Evolutionary conservation across 1,140 invertebrate genomes (phyloP), one percentile per base, ranked within the genome.

Genomic region (Phenacoccus solenopsis): DNA sequence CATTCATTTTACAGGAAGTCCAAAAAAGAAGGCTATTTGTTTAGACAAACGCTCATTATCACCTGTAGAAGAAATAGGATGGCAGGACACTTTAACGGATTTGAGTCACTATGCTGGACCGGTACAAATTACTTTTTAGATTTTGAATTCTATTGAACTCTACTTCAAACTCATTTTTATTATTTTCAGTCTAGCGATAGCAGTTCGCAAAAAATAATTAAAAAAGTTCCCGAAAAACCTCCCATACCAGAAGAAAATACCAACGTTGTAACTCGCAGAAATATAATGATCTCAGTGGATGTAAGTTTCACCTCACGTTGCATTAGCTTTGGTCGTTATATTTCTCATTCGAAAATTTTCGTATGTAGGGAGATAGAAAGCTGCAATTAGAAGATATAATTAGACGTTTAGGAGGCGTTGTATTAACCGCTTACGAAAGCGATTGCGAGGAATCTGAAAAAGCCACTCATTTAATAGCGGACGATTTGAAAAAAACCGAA

Each of bases 401-500:
- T 2, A 49, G 12, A 10, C 13, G 3, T n/a, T 5, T 49, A 49
- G 71, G 71, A 32, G 71, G 67, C 21, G 28, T 30, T 25, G 68
- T 69, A 10, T 7, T 64, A 1, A 10, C 12, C 13, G 21, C 59
- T 10, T 64, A 25, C 16, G 22, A 24, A 25, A 9, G 20, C 12
- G 59, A 64, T 5, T 16, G 22, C 21, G 59, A 24, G 1, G 21
- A 10, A 64, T 10, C 25, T 25, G 30, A 64, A 35, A 56, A 70
- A 0, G 85, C 86, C 59, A 94, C 90, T 0, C 93, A 96, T 79
- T 78, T 95, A 9, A 78, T 96, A 25, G 88, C 89, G 71, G 78
- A 85, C 22, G 85, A 84, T 71, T 87, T 87, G 0, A 82, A 84
- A 16, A 84, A 90, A 72, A 94, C 90, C 77, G 93, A 96, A 81